Conservation (phyloP, 2,888 invertebrate species). For the Tuta absoluta region DNA sequence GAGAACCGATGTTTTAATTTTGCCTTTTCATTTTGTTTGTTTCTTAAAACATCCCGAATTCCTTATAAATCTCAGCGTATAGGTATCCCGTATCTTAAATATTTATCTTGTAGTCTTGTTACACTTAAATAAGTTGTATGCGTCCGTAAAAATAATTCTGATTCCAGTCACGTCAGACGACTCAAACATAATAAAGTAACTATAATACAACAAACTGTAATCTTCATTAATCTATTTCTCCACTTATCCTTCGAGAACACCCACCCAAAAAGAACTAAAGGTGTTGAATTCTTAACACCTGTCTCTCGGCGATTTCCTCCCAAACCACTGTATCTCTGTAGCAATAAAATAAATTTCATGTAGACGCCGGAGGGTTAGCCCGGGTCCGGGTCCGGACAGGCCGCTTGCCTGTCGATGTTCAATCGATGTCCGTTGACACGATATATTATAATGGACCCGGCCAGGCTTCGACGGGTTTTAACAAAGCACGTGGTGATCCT, state of each 20-base stretch:
- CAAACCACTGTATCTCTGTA: conserved; percentile 77
- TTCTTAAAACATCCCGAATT: conserved; percentile 58
- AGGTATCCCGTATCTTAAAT: conserved; percentile 57
- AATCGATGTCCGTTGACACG: conserved; percentile 80
- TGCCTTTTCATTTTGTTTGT: conserved; percentile 66
- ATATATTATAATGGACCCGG: conserved; percentile 78
- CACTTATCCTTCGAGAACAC: conserved; percentile 66
- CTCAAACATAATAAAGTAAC: conserved; percentile 65
- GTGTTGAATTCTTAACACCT: conserved; percentile 80
- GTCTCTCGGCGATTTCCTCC: conserved; percentile 76
- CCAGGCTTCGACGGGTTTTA: conserved; percentile 73
- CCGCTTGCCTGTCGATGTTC: conserved; percentile 74
- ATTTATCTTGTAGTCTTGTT: conserved; percentile 51
- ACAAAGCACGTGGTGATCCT: conserved; percentile 79
- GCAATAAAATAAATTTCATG: conserved; percentile 80
- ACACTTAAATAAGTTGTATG: conserved; percentile 54
- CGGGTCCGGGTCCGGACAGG: conserved; percentile 52
- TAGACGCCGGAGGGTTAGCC: conserved; percentile 77
- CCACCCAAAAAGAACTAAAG: conserved; percentile 68
- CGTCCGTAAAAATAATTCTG: conserved; percentile 57
- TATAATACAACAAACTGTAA: conserved; percentile 64
- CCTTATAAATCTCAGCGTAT: conserved; percentile 62
- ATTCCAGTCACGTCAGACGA: conserved; percentile 53
- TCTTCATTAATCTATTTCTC: conserved; percentile 71
- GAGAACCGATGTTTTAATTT: conserved; percentile 77